phyloP scores from a whole-genome alignment of 1,140 invertebrate species.

The Aphis craccivora region DNA sequence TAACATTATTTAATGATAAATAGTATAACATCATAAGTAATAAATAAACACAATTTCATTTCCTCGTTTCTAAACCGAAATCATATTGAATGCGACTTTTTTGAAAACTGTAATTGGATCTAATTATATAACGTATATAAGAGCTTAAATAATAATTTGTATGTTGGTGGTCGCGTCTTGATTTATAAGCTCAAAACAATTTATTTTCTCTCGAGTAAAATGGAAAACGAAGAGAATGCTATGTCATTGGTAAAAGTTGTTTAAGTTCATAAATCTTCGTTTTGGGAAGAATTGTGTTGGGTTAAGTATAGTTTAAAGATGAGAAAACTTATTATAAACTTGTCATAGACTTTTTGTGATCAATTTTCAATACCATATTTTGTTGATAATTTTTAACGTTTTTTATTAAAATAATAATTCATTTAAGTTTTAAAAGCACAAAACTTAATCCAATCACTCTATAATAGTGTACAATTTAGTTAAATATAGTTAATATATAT shows the following conservation, averaged over 20 bases:
- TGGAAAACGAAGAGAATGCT: constrained; percentile 13
- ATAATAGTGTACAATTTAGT: neutral
- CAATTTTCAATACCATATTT: neutral
- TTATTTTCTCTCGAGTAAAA: constrained; percentile 6
- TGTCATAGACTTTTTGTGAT: neutral
- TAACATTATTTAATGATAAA: neutral
- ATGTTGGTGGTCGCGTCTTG: neutral
- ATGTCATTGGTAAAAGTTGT: constrained; percentile 14
- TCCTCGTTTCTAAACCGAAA: neutral
- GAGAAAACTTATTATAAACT: constrained; percentile 23
- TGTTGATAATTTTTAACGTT: neutral
- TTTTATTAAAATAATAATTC: neutral
- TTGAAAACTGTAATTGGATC: neutral
- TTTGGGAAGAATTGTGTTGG: neutral
- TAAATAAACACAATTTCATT: neutral
- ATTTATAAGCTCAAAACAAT: constrained; percentile 18
- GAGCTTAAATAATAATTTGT: neutral
- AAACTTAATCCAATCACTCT: neutral
- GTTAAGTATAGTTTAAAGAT: neutral
- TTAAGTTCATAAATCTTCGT: constrained; percentile 28
- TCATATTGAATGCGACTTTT: neutral
- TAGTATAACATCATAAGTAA: neutral
- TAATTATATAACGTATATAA: neutral
- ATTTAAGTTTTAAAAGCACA: neutral
- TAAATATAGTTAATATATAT: too few species aligned